Percentiles rank a stretch among this genome's conserved stretches.
Conservation (phyloP, 1,140 invertebrate species). For the Zaprionus davidi region DNA sequence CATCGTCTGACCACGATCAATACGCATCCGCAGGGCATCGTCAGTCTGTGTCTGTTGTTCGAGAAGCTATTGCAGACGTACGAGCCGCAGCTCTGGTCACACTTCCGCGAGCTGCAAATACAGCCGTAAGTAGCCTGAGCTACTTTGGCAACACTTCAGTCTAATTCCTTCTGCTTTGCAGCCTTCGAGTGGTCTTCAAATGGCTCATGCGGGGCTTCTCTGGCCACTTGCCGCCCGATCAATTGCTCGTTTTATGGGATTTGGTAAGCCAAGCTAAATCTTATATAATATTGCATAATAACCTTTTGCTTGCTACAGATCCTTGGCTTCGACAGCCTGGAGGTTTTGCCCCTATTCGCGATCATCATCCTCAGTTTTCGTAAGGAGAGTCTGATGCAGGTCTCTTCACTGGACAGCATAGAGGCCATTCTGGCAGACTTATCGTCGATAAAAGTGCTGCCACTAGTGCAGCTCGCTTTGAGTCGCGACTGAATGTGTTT, state of each 20-base stretch:
- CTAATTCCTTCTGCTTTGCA: slow-evolving; percentile 8
- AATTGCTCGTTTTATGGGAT: slow-evolving; percentile 96
- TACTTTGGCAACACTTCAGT: background rate
- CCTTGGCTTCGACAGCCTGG: slow-evolving; percentile 95
- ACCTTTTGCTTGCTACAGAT: slow-evolving; percentile 84
- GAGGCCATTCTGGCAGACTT: slow-evolving; percentile 96
- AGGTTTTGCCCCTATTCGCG: slow-evolving; percentile 94
- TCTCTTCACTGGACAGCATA: slow-evolving; percentile 92
- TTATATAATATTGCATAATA: background rate
- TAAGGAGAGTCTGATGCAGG: slow-evolving; percentile 96
- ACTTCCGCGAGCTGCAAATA: slow-evolving; percentile 93
- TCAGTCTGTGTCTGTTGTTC: slow-evolving; percentile 92
- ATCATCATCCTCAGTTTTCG: slow-evolving; percentile 96
- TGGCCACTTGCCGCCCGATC: slow-evolving; percentile 95
- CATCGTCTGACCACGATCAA: slow-evolving; percentile 95
- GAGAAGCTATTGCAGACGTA: slow-evolving; percentile 95
- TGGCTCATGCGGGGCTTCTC: slow-evolving; percentile 98
- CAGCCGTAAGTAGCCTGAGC: slow-evolving; percentile 91
- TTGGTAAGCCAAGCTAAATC: slow-evolving; percentile 80
- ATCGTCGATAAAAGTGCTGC: slow-evolving; percentile 94
- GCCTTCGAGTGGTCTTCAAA: slow-evolving; percentile 93
- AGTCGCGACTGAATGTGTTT: slow-evolving; percentile 68
- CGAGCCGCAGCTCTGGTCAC: slow-evolving; percentile 95
- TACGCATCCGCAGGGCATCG: slow-evolving; percentile 94
- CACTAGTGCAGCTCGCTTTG: slow-evolving; percentile 90